A percentile compares a stretch with the other conserved stretches of the same genome.
phyloP scores from a whole-genome alignment of 2,797 vertebrate species.

The Hippoglossus hippoglossus region DNA sequence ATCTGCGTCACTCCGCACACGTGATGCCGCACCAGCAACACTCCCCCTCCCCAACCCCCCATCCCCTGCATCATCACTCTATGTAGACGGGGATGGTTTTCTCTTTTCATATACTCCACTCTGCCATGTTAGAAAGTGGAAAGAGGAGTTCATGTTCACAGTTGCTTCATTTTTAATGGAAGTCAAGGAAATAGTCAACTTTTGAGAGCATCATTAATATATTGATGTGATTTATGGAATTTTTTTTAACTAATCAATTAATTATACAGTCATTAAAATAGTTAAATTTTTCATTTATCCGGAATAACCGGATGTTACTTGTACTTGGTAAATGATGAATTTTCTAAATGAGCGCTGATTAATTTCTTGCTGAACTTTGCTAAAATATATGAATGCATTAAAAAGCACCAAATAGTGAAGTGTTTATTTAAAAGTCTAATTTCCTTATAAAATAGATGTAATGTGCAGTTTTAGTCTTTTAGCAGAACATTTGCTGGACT shows the following conservation, averaged over 20 bases:
- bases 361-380: too few relatives aligned
- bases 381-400: too few relatives aligned
- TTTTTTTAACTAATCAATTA: background rate
- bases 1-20: slow-evolving; percentile 81
- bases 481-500: slow-evolving; percentile 5
- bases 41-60: slow-evolving; percentile 15
- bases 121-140: background rate
- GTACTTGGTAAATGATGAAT: background rate
- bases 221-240: background rate
- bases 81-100: slow-evolving; percentile 16
- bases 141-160: background rate
- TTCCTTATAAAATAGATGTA: background rate
- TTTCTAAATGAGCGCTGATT: background rate
- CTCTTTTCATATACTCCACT: background rate
- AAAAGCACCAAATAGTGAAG: too few relatives aligned
- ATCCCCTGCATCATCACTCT: slow-evolving; percentile 22
- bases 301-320: too few relatives aligned
- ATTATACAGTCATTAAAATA: too few relatives aligned
- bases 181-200: background rate
- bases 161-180: background rate
- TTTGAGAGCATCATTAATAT: background rate
- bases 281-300: too few relatives aligned
- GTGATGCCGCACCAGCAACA: slow-evolving; percentile 61
- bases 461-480: slow-evolving; percentile 6
- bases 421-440: background rate